phyloP scores from a whole-genome alignment of 2,113 vertebrate species.

The Todiramphus saurophagus region DNA sequence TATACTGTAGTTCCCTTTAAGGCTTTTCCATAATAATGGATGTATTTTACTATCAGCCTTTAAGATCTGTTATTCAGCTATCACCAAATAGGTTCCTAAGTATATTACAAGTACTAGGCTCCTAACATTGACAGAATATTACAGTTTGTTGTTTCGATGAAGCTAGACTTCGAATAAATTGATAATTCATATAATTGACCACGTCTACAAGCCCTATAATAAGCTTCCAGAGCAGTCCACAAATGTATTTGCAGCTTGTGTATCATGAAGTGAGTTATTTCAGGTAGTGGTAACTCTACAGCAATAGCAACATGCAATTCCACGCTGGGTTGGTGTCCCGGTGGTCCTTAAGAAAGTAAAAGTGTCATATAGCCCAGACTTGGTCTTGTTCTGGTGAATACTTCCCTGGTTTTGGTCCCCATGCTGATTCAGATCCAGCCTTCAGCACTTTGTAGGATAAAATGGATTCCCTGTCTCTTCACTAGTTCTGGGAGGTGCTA shows the following conservation, averaged over 20 bases:
- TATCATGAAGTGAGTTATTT: neutral
- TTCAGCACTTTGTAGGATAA: neutral
- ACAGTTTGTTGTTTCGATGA: neutral
- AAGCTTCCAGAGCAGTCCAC: neutral
- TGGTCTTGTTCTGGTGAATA: neutral
- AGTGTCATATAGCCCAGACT: neutral
- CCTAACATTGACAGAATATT: neutral
- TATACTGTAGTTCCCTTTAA: neutral
- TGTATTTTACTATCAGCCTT: neutral
- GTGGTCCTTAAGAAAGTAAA: neutral
- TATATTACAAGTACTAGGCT: neutral
- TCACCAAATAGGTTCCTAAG: neutral
- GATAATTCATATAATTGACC: neutral
- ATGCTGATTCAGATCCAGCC: neutral
- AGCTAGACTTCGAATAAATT: neutral
- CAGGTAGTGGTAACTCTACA: neutral
- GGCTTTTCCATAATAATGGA: neutral
- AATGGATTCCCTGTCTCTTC: neutral
- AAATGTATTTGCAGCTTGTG: neutral
- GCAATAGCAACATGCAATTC: neutral
- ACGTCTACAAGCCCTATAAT: neutral
- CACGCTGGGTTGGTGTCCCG: neutral
- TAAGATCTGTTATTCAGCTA: neutral
- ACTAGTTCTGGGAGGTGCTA: neutral
- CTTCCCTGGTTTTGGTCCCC: neutral